phyloP scores from a whole-genome alignment of 2,797 vertebrate genomes.

The Pangasius krempfi region DNA sequence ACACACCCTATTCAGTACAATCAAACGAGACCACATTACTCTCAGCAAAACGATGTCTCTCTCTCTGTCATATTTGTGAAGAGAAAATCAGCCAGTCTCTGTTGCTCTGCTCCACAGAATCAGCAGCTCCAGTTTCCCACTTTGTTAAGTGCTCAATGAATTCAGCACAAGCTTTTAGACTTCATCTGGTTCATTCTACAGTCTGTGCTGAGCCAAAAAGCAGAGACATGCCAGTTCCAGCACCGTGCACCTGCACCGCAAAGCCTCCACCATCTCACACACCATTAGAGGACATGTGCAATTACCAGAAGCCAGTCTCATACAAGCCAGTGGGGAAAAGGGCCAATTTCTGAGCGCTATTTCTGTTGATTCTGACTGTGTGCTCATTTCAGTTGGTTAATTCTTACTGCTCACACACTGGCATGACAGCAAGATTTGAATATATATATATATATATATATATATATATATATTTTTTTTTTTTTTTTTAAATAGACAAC shows the following conservation, averaged over 20 bases:
- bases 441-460: too few species aligned
- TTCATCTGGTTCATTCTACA: neutral
- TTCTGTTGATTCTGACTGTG: constrained; percentile 2
- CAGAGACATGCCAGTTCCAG: neutral
- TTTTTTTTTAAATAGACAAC: neutral
- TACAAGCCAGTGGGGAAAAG: neutral
- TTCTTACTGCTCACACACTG: neutral
- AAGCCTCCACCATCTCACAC: constrained; percentile 29
- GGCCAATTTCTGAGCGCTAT: neutral
- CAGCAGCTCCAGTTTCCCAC: constrained; percentile 24
- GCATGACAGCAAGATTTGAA: neutral
- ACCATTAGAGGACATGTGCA: constrained; percentile 37
- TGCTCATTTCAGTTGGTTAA: neutral
- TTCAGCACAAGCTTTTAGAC: constrained; percentile 34
- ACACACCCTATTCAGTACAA: constrained; percentile 12
- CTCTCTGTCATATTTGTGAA: neutral
- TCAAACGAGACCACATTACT: neutral
- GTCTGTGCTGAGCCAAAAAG: neutral
- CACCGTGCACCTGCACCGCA: constrained; percentile 34
- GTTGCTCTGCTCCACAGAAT: neutral
- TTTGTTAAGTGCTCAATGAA: constrained; percentile 38
- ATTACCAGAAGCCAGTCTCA: constrained; percentile 30
- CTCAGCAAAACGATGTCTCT: neutral
- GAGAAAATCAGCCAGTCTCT: neutral
- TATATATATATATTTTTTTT: neutral